These are phyloP conservation scores for Pteropus rufus DNA, from an alignment of 2,797 vertebrate genomes.

Conservation along the genomic window DNA sequence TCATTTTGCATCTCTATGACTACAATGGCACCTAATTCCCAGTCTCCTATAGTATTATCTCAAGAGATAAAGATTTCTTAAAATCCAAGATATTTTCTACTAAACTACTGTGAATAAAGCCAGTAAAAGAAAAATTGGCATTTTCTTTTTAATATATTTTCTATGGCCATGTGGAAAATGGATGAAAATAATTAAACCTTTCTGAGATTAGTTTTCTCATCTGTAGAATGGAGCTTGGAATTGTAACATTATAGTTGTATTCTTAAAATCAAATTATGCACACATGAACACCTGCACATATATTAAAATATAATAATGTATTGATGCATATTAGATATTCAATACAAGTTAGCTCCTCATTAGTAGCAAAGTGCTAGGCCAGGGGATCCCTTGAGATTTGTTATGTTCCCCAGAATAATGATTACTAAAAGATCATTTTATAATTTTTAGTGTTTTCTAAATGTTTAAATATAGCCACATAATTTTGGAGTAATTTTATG, in stretches of 20 bases:
- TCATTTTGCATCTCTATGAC: background rate
- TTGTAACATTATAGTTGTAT: background rate
- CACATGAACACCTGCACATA: background rate
- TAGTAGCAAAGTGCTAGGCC: background rate
- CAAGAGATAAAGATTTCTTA: background rate
- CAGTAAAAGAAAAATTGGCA: background rate
- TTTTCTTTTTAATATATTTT: background rate
- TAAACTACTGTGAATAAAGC: background rate
- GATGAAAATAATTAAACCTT: background rate
- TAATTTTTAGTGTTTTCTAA: background rate
- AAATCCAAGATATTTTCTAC: background rate
- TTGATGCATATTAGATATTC: background rate
- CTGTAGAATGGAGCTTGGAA: background rate
- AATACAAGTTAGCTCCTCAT: background rate
- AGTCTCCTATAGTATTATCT: background rate
- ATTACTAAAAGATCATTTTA: background rate
- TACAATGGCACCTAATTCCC: background rate
- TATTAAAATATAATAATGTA: background rate
- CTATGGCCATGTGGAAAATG: background rate
- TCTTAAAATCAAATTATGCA: background rate
- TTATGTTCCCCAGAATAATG: background rate
- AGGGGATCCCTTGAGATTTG: background rate
- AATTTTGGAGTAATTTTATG: background rate
- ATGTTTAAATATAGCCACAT: background rate
- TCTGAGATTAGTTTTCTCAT: background rate